Evolutionary conservation across 2,113 vertebrate species (phyloP).

Genomic region (Garra rufa): DNA sequence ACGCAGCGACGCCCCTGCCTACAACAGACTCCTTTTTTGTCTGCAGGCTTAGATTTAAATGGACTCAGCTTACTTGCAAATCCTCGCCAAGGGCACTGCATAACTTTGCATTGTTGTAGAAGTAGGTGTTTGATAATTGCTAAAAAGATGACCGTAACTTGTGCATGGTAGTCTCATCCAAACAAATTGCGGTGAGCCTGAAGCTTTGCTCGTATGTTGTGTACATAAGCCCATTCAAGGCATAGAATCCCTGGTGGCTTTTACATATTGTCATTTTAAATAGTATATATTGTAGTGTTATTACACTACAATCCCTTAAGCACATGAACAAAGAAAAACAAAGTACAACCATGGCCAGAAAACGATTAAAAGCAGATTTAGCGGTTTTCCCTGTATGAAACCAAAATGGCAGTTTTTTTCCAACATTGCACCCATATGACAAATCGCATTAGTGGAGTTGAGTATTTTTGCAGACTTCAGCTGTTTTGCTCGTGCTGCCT

Average conservation of each 20-base stretch:
- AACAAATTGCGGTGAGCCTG: slow-evolving; percentile 41
- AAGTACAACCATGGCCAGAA: background rate
- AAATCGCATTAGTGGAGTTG: background rate
- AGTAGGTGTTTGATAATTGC: slow-evolving; percentile 40
- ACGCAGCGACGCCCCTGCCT: too few species aligned
- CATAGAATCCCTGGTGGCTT: slow-evolving; percentile 12
- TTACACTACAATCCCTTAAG: background rate
- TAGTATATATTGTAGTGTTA: slow-evolving; percentile 11
- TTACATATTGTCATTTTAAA: slow-evolving; percentile 37
- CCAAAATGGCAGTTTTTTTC: background rate
- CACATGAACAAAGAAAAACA: background rate
- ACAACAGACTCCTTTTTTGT: slow-evolving; percentile 8
- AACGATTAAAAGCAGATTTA: background rate
- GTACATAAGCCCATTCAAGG: slow-evolving; percentile 37
- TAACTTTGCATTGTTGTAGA: slow-evolving; percentile 10
- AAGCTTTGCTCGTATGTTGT: slow-evolving; percentile 22
- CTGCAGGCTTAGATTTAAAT: slow-evolving; percentile 30
- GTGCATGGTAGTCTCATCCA: background rate
- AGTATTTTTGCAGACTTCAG: slow-evolving; percentile 17
- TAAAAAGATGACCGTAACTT: slow-evolving; percentile 23
- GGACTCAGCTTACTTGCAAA: slow-evolving; percentile 37
- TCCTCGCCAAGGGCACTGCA: slow-evolving; percentile 33
- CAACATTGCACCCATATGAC: background rate
- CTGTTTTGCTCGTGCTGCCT: slow-evolving; percentile 21
- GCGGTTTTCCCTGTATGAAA: background rate